Evolutionary conservation across 1,140 invertebrate genomes (phyloP).

Genomic region (Drosophila novamexicana): DNA sequence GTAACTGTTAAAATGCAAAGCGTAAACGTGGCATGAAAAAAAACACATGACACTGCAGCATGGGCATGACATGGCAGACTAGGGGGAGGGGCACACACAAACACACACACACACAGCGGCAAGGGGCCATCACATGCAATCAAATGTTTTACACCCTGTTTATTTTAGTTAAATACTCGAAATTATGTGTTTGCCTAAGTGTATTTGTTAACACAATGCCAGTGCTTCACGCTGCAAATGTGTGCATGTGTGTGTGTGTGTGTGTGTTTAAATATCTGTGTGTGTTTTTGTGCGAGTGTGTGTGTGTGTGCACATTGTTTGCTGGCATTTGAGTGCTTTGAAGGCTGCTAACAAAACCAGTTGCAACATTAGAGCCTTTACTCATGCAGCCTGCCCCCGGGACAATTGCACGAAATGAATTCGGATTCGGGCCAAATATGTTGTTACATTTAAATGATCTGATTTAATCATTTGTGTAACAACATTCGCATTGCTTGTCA

Average conservation of each 20-base stretch:
- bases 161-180: conserved; percentile 83
- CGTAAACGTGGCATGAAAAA: conserved; percentile 19
- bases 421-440: not conserved
- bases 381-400: not conserved
- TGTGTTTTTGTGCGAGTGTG: not conserved
- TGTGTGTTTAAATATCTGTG: not conserved
- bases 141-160: conserved; percentile 83
- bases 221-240: conserved; percentile 13
- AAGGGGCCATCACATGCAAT: conserved; percentile 55
- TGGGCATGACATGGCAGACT: not conserved
- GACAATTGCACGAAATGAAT: conserved; percentile 3
- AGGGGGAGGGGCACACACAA: not conserved
- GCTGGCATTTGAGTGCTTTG: conserved; percentile 32
- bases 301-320: conserved; percentile 1
- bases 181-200: conserved; percentile 82
- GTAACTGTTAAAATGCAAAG: conserved; percentile 60
- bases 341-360: conserved; percentile 10
- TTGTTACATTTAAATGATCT: conserved; percentile 10
- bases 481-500: not conserved
- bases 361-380: conserved; percentile 9
- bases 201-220: conserved; percentile 78
- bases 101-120: not conserved
- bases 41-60: conserved; percentile 7
- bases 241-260: conserved; percentile 1
- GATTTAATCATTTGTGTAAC: not conserved